Evolutionary conservation across 2,797 vertebrate species (phyloP), one percentile per base, ranked within the genome.

Genomic region (Sternarchorhynchus goeldii): DNA sequence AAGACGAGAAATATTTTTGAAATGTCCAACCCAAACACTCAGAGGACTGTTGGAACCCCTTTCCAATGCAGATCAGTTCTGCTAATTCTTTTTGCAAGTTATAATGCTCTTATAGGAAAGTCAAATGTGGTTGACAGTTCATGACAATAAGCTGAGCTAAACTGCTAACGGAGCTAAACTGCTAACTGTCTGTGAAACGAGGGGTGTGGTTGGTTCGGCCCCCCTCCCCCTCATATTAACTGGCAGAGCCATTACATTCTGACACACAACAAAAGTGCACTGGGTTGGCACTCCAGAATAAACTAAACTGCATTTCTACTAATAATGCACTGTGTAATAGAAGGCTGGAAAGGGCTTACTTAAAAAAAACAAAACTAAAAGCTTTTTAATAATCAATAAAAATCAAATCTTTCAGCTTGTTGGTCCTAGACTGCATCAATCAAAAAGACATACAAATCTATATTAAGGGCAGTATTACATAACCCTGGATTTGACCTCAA

Each of bases 221-320:
- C 18, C 8, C 2, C 53, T 12, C 8, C 2, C 2, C 50, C 32
- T 71, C 5, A 65, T 32, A 39, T 50, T 56, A 16, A 76, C 8
- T 57, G 25, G 74, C 17, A 67, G 10, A 67, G 53, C 34, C 64
- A 60, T 58, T 57, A 58, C 31, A 75, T 75, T 50, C 31, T 0
- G 53, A 86, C 87, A 91, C 91, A 93, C 84, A 89, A 89, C 86
- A 87, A 81, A 12, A 70, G 83, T 86, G 87, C 86, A 85, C 85
- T 81, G 81, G 79, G 82, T 87, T 79, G 83, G 86, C 86, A 86
- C 85, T 80, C 31, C 56, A 55, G 77, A 85, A 89, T 78, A 21
- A 68, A 34, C 78, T 67, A 79, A 86, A 21, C 4, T 56, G 56
- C 50, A 53, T 17, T 53, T 31, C 5, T 17, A 41, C 2, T 14